Percentiles rank a stretch among this genome's conserved stretches.
phyloP scores from a whole-genome alignment of 2,113 vertebrate species.

The Glaucidium brasilianum region DNA sequence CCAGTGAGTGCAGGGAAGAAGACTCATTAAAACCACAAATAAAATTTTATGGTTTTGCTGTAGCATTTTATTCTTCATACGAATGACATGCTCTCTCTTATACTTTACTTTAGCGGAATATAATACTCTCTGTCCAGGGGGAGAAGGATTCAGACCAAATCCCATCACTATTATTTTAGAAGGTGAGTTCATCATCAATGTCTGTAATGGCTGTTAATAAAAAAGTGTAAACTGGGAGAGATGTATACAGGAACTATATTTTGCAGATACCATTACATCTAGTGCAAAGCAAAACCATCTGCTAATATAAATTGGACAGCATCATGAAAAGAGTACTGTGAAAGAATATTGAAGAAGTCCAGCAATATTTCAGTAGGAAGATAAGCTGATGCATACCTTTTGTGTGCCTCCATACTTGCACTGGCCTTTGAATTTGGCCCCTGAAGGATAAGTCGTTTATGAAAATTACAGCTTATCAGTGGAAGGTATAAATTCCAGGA shows the following conservation, averaged over 20 bases:
- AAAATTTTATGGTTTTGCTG: background rate
- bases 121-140: conserved; percentile 85
- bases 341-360: background rate
- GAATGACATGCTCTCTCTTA: background rate
- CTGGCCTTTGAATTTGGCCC: background rate
- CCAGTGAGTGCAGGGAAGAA: background rate
- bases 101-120: conserved; percentile 76
- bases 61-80: background rate
- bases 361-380: background rate
- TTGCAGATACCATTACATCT: background rate
- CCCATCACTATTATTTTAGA: conserved; percentile 86
- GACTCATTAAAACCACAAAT: background rate
- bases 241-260: background rate
- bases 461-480: background rate
- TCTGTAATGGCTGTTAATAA: background rate
- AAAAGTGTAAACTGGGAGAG: background rate
- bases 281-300: background rate
- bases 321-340: background rate
- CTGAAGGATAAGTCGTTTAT: background rate
- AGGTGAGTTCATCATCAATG: conserved; percentile 65
- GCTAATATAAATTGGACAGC: background rate
- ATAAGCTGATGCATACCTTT: background rate
- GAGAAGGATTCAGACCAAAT: conserved; percentile 87
- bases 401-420: background rate
- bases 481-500: background rate